Conservation (phyloP, 2,797 vertebrate genomes). For the Mallotus villosus region DNA sequence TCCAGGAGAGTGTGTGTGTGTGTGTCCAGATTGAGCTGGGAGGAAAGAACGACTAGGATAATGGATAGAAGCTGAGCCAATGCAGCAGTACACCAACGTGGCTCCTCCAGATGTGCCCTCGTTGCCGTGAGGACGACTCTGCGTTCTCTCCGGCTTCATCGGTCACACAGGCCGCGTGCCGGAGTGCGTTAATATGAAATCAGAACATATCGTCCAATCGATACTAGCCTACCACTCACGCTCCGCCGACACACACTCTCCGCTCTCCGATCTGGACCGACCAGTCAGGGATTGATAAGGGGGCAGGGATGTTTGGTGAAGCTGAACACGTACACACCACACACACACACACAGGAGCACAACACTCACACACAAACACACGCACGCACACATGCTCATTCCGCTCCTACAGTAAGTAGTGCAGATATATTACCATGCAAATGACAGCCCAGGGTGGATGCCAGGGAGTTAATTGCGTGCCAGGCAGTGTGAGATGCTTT, state of each 20-base stretch:
- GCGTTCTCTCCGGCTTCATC: slow-evolving; percentile 56
- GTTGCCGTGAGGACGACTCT: slow-evolving; percentile 57
- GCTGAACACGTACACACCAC: slow-evolving; percentile 35
- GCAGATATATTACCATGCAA: slow-evolving; percentile 72
- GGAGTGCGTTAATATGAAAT: slow-evolving; percentile 58
- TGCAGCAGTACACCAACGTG: slow-evolving; percentile 54
- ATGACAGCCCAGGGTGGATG: slow-evolving; percentile 68
- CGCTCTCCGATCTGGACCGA: slow-evolving; percentile 34
- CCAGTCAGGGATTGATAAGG: slow-evolving; percentile 13
- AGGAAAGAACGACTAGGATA: slow-evolving; percentile 59
- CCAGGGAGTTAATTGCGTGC: slow-evolving; percentile 73
- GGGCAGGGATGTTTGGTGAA: slow-evolving; percentile 46
- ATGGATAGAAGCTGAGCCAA: slow-evolving; percentile 48
- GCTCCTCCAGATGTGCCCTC: slow-evolving; percentile 36
- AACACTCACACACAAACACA: too few relatives aligned
- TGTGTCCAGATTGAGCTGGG: slow-evolving; percentile 58
- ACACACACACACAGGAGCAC: not conserved
- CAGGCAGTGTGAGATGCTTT: slow-evolving; percentile 64
- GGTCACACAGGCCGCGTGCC: slow-evolving; percentile 42
- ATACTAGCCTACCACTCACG: slow-evolving; percentile 39
- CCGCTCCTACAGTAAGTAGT: slow-evolving; percentile 53
- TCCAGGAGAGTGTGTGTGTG: slow-evolving; percentile 46
- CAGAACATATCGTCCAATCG: slow-evolving; percentile 53
- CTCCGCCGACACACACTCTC: slow-evolving; percentile 45
- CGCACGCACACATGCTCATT: slow-evolving; percentile 17